Percentiles rank a stretch among this genome's conserved stretches.
These are phyloP conservation scores for Adelognathus sp. DNA, from an alignment of 2,888 invertebrate genomes.

Conservation along the genomic window DNA sequence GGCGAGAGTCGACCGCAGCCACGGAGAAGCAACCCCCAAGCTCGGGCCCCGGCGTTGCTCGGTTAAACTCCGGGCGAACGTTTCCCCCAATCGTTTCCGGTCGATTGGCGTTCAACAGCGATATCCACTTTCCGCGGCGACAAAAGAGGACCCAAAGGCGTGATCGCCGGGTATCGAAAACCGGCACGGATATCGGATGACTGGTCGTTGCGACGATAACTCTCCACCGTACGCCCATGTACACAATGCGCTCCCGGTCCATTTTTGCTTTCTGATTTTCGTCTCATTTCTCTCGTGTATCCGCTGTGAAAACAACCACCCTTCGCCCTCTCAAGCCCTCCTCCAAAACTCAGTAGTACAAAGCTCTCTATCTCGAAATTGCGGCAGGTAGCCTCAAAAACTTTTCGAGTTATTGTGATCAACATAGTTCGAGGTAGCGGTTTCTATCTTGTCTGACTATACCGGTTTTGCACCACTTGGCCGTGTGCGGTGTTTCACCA, in stretches of 20 bases:
- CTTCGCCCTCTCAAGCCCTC: not conserved
- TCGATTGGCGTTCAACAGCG: conserved; percentile 70
- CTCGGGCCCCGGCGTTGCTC: conserved; percentile 28
- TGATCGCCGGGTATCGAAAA: conserved; percentile 60
- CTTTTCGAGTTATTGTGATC: not conserved
- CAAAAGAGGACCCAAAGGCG: conserved; percentile 59
- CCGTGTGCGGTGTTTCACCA: not conserved
- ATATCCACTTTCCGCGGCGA: conserved; percentile 69
- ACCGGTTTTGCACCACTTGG: conserved; percentile 47
- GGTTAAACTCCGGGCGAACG: conserved; percentile 63
- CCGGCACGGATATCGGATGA: conserved; percentile 67
- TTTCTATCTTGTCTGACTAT: conserved; percentile 42
- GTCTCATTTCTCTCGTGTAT: conserved; percentile 26
- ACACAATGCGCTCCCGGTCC: conserved; percentile 2
- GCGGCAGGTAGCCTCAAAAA: not conserved
- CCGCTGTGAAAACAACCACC: conserved; percentile 1
- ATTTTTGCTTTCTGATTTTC: conserved; percentile 12
- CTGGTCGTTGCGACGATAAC: conserved; percentile 54
- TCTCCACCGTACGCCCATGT: conserved; percentile 28
- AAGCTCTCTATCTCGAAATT: not conserved
- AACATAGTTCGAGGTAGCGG: not conserved
- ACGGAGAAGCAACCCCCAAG: not conserved
- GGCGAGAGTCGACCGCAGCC: conserved; percentile 35
- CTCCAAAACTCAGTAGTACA: not conserved
- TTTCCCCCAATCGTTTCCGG: conserved; percentile 70